These are phyloP conservation scores for Strigamia transsilvanica DNA, from an alignment of 2,888 invertebrate species.

Conservation along the genomic window DNA sequence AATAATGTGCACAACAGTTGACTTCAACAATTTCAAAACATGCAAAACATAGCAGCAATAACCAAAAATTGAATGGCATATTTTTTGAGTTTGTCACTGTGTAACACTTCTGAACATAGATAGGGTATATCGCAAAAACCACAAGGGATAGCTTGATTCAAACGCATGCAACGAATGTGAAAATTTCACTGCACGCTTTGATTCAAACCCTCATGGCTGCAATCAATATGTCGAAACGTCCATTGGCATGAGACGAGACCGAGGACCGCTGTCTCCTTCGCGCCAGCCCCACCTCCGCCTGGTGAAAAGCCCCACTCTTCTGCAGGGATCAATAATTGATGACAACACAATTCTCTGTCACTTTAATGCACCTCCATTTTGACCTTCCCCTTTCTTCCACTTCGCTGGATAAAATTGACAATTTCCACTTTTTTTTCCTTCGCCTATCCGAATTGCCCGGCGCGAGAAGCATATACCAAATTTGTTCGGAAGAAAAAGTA, in stretches of 20 bases:
- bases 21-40: too few relatives aligned
- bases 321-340: constrained; percentile 36
- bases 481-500: constrained; percentile 3
- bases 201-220: background rate
- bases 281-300: background rate
- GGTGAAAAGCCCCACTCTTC: background rate
- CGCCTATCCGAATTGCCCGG: background rate
- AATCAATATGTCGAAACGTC: constrained; percentile 18
- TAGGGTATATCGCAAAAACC: too few relatives aligned
- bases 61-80: too few relatives aligned
- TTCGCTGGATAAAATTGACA: background rate
- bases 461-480: background rate
- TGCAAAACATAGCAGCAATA: too few relatives aligned
- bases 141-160: too few relatives aligned
- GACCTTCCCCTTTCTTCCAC: background rate
- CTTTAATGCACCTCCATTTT: constrained; percentile 15
- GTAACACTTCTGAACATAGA: too few relatives aligned
- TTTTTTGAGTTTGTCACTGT: too few relatives aligned
- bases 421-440: background rate
- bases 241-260: constrained; percentile 1
- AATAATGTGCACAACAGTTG: too few relatives aligned
- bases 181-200: background rate
- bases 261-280: background rate
- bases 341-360: constrained; percentile 42
- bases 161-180: too few relatives aligned